Evolutionary conservation across 2,888 invertebrate genomes (phyloP), one percentile per base, ranked within the genome.

Genomic region (Patella caerulea): DNA sequence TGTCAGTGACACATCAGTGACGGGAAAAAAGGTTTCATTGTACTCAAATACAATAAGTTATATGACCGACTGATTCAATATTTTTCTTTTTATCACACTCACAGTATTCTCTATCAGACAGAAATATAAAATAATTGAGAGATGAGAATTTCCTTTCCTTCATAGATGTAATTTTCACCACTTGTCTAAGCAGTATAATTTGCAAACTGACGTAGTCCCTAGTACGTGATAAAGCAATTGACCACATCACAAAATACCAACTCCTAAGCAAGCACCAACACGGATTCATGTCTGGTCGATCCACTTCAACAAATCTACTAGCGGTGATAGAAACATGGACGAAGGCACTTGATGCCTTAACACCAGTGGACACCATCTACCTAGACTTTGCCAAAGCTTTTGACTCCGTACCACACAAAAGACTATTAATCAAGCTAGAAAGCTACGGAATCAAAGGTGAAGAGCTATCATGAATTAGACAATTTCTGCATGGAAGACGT

Each of bases 301-400:
- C 2, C 19, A 59, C 65, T 19, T n/a, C 19, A 2, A 59, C 65
- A n/a, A 59, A 59, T 19, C 65, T 59, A n/a, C 65, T 59, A 19
- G 19, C 65, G 2, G 65, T 59, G 17, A 17, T 71, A 14, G 34
- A 71, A 0, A 3, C 11, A 17, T 71, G 3, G 71, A 71, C 71
- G n/a, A 14, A 15, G 14, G 14, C 71, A 3, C 71, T 71, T 3
- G 71, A 71, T 19, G 4, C 3, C 2, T 14, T 3, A 14, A 71
- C n/a, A 14, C 71, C 4, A 14, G 24, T 71, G 3, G 71, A 19
- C 15, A 52, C 15, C 11, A 19, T 75, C 29, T 79, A 79, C 53
- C n/a, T 78, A 56, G 80, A 80, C 54, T 76, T 79, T 65, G 54
- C 54, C 15, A 78, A 76, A 53, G 72, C 80, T 9, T 80, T 80